Conservation (phyloP, 2,113 vertebrate species). For the Anolis carolinensis region DNA sequence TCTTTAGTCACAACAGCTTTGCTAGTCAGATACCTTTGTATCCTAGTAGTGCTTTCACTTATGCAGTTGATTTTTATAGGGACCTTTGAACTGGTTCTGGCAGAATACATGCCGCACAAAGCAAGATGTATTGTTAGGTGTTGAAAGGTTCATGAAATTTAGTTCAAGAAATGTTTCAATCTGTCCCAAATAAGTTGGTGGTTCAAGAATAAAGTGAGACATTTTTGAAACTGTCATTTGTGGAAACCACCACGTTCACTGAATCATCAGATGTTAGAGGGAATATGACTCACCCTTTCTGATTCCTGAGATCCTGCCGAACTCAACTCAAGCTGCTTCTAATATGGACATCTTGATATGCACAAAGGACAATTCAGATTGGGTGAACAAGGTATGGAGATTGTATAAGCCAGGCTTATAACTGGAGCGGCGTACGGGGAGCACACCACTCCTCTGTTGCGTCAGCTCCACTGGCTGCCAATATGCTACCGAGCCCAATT, state of each 20-base stretch:
- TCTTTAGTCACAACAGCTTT: neutral
- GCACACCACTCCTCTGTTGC: too few relatives aligned
- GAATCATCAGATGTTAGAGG: neutral
- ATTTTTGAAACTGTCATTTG: neutral
- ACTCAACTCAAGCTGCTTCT: neutral
- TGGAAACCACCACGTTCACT: neutral
- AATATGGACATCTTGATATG: neutral
- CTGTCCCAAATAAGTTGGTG: neutral
- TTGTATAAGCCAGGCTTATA: too few relatives aligned
- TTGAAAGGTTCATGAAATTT: neutral
- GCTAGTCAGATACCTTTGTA: neutral
- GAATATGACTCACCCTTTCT: neutral
- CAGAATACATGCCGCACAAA: neutral
- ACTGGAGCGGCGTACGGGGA: too few relatives aligned
- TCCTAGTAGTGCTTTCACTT: neutral
- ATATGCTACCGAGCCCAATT: too few relatives aligned
- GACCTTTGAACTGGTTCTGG: neutral
- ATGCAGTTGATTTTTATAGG: neutral
- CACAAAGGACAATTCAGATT: neutral
- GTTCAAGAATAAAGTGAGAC: neutral
- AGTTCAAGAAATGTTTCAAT: neutral
- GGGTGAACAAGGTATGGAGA: neutral
- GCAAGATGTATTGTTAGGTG: neutral
- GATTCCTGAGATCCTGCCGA: neutral
- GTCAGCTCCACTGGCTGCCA: too few relatives aligned